These are phyloP conservation scores for Latheticus oryzae DNA, from an alignment of 2,888 invertebrate genomes.

Conservation along the genomic window DNA sequence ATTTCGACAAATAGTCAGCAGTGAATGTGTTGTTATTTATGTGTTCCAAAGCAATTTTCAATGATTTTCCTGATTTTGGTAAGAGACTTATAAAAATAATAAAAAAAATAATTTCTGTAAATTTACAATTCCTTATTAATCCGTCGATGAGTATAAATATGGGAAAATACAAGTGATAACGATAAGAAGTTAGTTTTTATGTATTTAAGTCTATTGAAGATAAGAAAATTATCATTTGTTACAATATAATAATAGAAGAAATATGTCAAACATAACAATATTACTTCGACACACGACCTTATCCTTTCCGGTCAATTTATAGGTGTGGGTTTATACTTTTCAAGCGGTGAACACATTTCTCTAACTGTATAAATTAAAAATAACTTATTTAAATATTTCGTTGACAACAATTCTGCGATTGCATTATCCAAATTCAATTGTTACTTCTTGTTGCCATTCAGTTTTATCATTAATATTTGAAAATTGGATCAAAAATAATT, in stretches of 20 bases:
- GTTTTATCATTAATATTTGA: no score
- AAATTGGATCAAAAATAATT: no score
- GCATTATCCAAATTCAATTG: no score
- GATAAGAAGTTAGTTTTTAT: slow-evolving; percentile 5
- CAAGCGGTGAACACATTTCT: slow-evolving; percentile 16
- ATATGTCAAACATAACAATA: slow-evolving; percentile 13
- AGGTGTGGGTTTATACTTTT: slow-evolving; percentile 36
- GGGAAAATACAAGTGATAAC: slow-evolving; percentile 3
- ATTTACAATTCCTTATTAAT: no score
- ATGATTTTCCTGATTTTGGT: slow-evolving; percentile 59
- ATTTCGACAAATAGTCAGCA: slow-evolving; percentile 56
- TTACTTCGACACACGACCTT: slow-evolving; percentile 24
- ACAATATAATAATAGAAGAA: slow-evolving; percentile 15
- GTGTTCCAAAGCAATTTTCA: slow-evolving; percentile 59
- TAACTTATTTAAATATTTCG: slow-evolving; percentile 28
- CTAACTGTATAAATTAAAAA: slow-evolving; percentile 26
- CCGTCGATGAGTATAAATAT: slow-evolving; percentile 4
- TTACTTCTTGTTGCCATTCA: no score
- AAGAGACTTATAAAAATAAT: no score
- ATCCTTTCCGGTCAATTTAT: slow-evolving; percentile 38
- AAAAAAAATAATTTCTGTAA: no score
- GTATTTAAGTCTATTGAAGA: slow-evolving; percentile 5
- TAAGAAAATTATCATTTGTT: slow-evolving; percentile 5
- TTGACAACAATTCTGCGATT: slow-evolving; percentile 15
- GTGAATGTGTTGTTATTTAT: slow-evolving; percentile 52